A percentile compares a stretch with the other conserved stretches of the same genome.
These are phyloP conservation scores for Eupithecia tripunctaria DNA, from an alignment of 2,888 invertebrate genomes.

Conservation along the genomic window DNA sequence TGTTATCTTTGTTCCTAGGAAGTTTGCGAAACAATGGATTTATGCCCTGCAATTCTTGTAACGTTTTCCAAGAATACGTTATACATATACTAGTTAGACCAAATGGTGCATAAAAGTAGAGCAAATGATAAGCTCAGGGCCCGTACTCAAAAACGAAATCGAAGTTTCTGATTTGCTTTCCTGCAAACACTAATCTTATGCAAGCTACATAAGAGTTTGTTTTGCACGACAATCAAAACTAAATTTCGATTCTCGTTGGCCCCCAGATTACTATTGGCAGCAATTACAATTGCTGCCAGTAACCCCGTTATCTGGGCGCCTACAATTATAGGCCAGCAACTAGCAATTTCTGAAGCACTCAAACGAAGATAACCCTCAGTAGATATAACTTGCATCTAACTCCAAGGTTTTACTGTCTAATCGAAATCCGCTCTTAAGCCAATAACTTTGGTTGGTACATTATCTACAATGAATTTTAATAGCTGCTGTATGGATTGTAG, in stretches of 20 bases:
- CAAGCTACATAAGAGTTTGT: no score
- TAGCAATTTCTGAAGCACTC: conserved; percentile 3
- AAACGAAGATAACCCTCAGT: not conserved
- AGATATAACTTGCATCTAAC: conserved; percentile 31
- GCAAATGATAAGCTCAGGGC: not conserved
- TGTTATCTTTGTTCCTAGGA: conserved; percentile 26
- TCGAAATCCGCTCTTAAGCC: conserved; percentile 39
- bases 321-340: not conserved
- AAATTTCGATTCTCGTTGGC: no score
- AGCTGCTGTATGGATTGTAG: conserved; percentile 31
- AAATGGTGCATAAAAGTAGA: conserved; percentile 5
- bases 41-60: conserved; percentile 10
- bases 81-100: not conserved
- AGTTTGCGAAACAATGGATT: conserved; percentile 33
- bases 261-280: no score
- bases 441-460: conserved; percentile 35
- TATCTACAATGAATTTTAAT: conserved; percentile 41
- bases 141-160: no score
- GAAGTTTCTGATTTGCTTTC: no score
- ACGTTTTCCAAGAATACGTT: conserved; percentile 2
- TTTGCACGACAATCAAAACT: no score
- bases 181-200: no score
- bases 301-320: no score
- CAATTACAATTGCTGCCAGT: no score
- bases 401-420: conserved; percentile 44